Conservation (phyloP, 92 coral and sea anemone species). For the Porites cylindrica region DNA sequence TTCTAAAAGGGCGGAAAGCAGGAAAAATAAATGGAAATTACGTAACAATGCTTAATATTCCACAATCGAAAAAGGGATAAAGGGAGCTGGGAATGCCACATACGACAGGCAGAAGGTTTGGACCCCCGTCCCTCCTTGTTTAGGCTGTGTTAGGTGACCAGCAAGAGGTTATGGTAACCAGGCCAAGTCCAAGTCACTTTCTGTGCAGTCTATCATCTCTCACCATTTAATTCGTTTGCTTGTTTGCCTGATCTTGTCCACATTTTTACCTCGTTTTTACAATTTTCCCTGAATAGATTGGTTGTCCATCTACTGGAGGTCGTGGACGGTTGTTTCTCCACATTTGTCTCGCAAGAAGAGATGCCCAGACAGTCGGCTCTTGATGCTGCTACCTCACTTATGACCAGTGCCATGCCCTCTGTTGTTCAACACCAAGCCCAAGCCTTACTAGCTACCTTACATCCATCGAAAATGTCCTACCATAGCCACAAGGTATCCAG, state of each 20-base stretch:
- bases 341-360: constrained; percentile 78
- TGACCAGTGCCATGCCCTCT: constrained; percentile 91
- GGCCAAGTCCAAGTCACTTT: too few relatives aligned
- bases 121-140: too few relatives aligned
- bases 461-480: constrained; percentile 88
- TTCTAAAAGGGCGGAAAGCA: too few relatives aligned
- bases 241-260: not conserved
- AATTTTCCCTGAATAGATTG: constrained; percentile 57
- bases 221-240: too few relatives aligned
- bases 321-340: constrained; percentile 94
- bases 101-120: too few relatives aligned
- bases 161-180: too few relatives aligned
- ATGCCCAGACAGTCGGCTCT: constrained; percentile 73
- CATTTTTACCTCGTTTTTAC: not conserved
- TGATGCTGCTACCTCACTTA: constrained; percentile 86
- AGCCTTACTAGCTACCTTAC: constrained; percentile 89
- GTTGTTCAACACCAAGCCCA: constrained; percentile 94
- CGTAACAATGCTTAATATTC: too few relatives aligned
- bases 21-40: too few relatives aligned
- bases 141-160: too few relatives aligned
- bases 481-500: constrained; percentile 91
- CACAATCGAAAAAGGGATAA: too few relatives aligned
- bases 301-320: constrained; percentile 89
- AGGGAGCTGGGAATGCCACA: too few relatives aligned
- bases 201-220: too few relatives aligned